A percentile compares a stretch with the other conserved stretches of the same genome.
phyloP scores from a whole-genome alignment of 2,113 vertebrate genomes.

The Saimiri boliviensis region DNA sequence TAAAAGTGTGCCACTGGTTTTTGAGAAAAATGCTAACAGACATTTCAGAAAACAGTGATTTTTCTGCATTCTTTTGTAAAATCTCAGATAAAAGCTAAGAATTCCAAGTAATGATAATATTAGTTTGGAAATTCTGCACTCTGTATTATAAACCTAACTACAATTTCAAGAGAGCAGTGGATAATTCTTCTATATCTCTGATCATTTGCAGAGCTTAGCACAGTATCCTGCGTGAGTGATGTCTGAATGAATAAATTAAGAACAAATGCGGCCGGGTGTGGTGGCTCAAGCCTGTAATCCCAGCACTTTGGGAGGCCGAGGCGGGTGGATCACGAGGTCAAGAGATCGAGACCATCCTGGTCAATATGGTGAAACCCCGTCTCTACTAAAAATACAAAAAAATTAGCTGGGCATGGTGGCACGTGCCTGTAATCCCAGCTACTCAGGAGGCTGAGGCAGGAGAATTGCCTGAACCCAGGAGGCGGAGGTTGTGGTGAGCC shows the following conservation, averaged over 20 bases:
- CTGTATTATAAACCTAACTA: neutral
- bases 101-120: neutral
- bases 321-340: too few relatives aligned
- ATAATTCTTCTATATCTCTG: neutral
- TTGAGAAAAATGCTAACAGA: neutral
- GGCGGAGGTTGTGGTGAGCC: too few relatives aligned
- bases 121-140: neutral
- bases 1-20: neutral
- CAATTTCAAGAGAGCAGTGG: neutral
- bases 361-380: too few relatives aligned
- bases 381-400: too few relatives aligned
- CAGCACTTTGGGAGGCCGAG: too few relatives aligned
- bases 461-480: too few relatives aligned
- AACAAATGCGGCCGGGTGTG: too few relatives aligned
- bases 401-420: too few relatives aligned
- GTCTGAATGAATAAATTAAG: neutral
- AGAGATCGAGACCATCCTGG: too few relatives aligned
- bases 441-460: too few relatives aligned
- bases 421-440: too few relatives aligned
- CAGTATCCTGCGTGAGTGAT: neutral
- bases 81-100: neutral
- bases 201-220: neutral
- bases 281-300: too few relatives aligned
- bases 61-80: neutral
- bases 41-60: neutral